phyloP scores from a whole-genome alignment of 2,113 vertebrate species.

The Sinocyclocheilus anshuiensis region DNA sequence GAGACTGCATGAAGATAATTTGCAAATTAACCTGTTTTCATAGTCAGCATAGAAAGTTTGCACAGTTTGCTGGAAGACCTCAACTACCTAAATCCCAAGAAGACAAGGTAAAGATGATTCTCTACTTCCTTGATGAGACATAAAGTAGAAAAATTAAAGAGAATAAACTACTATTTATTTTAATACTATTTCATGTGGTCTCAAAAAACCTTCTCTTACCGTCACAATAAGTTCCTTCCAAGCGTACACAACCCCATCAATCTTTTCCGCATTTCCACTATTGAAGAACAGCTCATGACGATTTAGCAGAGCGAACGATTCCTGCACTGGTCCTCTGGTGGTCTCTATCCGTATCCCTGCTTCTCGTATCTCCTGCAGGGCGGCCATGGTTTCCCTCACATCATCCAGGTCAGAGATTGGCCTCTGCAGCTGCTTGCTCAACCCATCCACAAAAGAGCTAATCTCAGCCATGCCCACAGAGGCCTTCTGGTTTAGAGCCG shows the following conservation, averaged over 20 bases:
- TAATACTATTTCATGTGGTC: neutral
- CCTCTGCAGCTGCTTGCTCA: constrained; percentile 76
- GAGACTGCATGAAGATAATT: neutral
- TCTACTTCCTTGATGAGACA: neutral
- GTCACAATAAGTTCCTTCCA: constrained; percentile 79
- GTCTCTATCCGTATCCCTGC: constrained; percentile 76
- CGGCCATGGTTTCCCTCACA: constrained; percentile 76
- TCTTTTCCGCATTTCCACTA: constrained; percentile 77
- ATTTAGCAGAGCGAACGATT: constrained; percentile 79
- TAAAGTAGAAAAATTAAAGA: constrained; percentile 8
- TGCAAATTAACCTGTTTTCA: constrained; percentile 64
- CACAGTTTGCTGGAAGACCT: constrained; percentile 71
- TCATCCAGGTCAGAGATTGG: constrained; percentile 80
- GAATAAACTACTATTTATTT: neutral
- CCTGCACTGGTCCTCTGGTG: constrained; percentile 79
- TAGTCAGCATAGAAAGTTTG: constrained; percentile 75
- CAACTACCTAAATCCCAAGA: constrained; percentile 49
- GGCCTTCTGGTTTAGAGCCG: constrained; percentile 74
- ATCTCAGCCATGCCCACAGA: constrained; percentile 73
- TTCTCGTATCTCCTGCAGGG: constrained; percentile 77
- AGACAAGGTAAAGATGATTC: neutral
- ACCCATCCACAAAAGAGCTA: constrained; percentile 74
- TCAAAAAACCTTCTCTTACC: constrained; percentile 66
- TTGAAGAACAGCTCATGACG: constrained; percentile 75
- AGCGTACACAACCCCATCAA: constrained; percentile 80